Conservation (phyloP, 2,888 invertebrate species). For the Stenichneumon culpator region DNA sequence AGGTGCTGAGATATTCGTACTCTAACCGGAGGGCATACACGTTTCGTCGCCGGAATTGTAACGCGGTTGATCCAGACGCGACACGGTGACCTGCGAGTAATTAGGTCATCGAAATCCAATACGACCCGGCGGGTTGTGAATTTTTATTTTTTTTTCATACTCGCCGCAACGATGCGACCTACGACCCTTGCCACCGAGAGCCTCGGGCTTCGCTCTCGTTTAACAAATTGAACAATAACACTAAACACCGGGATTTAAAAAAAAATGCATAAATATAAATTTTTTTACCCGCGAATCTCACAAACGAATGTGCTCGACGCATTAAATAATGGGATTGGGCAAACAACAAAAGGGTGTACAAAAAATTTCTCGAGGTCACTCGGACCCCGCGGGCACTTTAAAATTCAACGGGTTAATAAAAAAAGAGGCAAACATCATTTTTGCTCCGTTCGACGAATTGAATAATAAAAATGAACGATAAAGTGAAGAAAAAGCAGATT, state of each 20-base stretch:
- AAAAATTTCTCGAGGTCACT: background rate
- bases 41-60: constrained; percentile 49
- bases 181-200: constrained; percentile 5
- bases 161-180: constrained; percentile 27
- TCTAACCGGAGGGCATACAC: background rate
- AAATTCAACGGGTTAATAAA: background rate
- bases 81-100: constrained; percentile 66
- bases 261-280: background rate
- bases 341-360: background rate
- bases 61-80: constrained; percentile 64
- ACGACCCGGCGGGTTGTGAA: constrained; percentile 52
- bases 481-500: background rate
- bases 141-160: constrained; percentile 22
- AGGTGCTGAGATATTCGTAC: constrained; percentile 1
- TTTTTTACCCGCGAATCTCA: background rate
- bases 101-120: constrained; percentile 68
- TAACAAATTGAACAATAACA: background rate
- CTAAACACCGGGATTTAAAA: background rate
- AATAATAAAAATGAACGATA: background rate
- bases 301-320: background rate
- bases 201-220: background rate
- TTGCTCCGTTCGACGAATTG: background rate
- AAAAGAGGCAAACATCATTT: background rate
- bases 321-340: background rate
- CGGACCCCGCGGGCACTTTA: too few relatives aligned